phyloP scores from a whole-genome alignment of 2,113 vertebrate genomes.

The Heterochromis multidens region DNA sequence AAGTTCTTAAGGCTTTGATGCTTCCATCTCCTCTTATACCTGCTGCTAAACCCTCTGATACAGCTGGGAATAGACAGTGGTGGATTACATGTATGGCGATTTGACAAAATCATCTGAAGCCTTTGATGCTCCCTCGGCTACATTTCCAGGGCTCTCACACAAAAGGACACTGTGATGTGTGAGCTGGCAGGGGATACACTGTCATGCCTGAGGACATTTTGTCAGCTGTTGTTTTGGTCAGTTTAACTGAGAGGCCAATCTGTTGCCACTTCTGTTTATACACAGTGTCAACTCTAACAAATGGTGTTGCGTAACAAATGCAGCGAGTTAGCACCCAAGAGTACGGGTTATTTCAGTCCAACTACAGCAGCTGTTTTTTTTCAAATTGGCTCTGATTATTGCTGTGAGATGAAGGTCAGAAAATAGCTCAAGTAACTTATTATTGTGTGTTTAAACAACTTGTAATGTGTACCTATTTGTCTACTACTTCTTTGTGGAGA shows the following conservation, averaged over 20 bases:
- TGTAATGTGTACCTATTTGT: background rate
- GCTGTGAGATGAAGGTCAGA: background rate
- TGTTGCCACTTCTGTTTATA: slow-evolving; percentile 21
- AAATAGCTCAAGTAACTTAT: background rate
- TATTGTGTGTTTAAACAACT: background rate
- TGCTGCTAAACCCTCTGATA: background rate
- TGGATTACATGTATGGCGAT: background rate
- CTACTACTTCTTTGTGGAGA: background rate
- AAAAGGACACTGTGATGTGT: background rate
- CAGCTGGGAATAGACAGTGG: background rate
- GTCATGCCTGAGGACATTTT: slow-evolving; percentile 8
- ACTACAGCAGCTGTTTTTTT: background rate
- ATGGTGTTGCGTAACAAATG: background rate
- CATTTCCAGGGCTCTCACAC: background rate
- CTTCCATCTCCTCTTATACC: background rate
- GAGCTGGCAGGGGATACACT: background rate
- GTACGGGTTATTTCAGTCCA: background rate
- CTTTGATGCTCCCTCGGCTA: background rate
- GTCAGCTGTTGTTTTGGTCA: slow-evolving; percentile 54
- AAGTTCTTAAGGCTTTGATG: slow-evolving; percentile 12
- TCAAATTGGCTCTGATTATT: background rate
- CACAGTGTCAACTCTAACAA: background rate
- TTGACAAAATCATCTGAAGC: background rate
- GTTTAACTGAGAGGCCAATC: slow-evolving; percentile 35
- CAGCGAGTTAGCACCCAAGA: background rate